Conservation (phyloP, 2,888 invertebrate species). For the Chironomus tentans region DNA sequence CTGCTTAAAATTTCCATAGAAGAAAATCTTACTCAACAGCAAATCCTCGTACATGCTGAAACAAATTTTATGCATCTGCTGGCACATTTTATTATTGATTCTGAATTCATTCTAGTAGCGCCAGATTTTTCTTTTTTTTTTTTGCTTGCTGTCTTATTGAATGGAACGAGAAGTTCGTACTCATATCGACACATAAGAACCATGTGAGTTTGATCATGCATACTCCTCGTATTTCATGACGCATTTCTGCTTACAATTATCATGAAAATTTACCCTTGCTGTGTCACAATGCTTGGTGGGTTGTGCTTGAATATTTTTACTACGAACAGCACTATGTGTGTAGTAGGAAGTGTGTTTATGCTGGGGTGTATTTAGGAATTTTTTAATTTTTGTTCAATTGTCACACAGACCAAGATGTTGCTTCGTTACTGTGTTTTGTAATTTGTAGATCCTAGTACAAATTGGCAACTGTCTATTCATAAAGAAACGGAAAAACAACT, state of each 20-base stretch:
- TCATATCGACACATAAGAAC: not conserved
- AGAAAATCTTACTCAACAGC: too few species aligned
- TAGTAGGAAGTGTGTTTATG: too few species aligned
- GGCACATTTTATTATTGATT: constrained; percentile 15
- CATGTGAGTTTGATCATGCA: not conserved
- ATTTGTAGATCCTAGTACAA: too few species aligned
- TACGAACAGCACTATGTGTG: too few species aligned
- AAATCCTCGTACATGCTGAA: not conserved
- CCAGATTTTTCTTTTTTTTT: not conserved
- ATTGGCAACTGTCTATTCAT: too few species aligned
- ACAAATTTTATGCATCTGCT: constrained; percentile 19
- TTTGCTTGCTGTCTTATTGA: not conserved
- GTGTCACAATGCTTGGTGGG: too few species aligned
- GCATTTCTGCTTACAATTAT: not conserved
- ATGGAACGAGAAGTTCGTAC: not conserved
- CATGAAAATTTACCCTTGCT: not conserved
- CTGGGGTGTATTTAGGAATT: too few species aligned
- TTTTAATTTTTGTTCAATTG: too few species aligned
- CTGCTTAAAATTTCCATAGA: too few species aligned
- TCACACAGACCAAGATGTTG: too few species aligned
- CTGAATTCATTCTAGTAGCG: not conserved
- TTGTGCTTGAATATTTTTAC: not conserved
- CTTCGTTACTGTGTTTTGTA: too few species aligned
- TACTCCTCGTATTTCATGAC: not conserved
- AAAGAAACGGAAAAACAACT: too few species aligned